phyloP scores from a whole-genome alignment of 2,797 vertebrate species.

The Carapus acus region DNA sequence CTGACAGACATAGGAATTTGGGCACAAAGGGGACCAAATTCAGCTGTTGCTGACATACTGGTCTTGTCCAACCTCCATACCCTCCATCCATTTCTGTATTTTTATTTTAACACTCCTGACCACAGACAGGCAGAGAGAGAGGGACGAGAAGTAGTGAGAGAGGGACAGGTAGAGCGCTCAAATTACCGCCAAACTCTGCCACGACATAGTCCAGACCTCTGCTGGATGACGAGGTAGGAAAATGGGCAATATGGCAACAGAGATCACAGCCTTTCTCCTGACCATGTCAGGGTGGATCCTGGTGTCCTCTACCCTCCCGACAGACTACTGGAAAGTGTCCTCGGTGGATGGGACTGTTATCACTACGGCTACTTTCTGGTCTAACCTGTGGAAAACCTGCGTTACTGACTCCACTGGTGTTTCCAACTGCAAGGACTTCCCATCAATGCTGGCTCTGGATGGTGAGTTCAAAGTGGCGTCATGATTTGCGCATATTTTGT shows the following conservation, averaged over 20 bases:
- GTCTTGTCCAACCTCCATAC: constrained; percentile 33
- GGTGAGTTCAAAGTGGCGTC: constrained; percentile 65
- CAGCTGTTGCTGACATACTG: constrained; percentile 38
- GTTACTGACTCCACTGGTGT: constrained; percentile 93
- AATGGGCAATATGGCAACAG: constrained; percentile 79
- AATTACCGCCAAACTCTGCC: constrained; percentile 3
- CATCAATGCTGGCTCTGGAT: constrained; percentile 90
- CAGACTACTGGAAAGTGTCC: constrained; percentile 95
- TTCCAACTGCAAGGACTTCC: constrained; percentile 95
- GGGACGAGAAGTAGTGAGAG: too few relatives aligned
- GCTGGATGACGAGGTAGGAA: not conserved
- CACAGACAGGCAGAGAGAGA: not conserved
- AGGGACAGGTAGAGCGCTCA: constrained; percentile 13
- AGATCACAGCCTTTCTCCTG: constrained; percentile 84
- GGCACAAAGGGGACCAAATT: constrained; percentile 12
- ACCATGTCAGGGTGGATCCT: constrained; percentile 85
- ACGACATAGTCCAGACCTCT: constrained; percentile 15
- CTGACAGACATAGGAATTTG: constrained; percentile 19
- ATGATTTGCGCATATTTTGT: not conserved
- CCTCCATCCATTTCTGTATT: not conserved
- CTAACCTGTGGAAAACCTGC: constrained; percentile 94
- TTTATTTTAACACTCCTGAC: not conserved
- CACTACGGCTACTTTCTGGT: constrained; percentile 93
- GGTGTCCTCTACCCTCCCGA: constrained; percentile 87
- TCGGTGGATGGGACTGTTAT: constrained; percentile 92